Conservation (phyloP, 2,888 invertebrate species). For the Drosophila acutilabella region DNA sequence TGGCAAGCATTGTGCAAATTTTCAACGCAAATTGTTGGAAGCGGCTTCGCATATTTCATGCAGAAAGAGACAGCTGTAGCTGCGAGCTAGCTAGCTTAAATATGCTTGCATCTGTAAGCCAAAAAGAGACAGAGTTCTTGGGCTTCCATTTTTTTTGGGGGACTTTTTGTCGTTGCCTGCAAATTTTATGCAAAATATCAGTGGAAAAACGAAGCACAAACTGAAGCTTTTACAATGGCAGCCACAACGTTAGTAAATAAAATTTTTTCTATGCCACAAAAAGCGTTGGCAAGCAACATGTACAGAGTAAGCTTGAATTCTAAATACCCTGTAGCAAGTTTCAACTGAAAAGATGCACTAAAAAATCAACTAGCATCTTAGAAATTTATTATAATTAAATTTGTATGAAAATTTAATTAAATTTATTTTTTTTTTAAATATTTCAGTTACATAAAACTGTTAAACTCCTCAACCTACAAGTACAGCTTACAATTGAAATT, state of each 20-base stretch:
- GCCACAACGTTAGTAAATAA: conserved; percentile 65
- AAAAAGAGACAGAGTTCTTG: conserved; percentile 8
- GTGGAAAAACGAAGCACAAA: conserved; percentile 22
- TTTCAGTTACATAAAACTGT: too few relatives aligned
- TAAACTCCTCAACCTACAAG: too few relatives aligned
- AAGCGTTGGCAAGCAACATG: conserved; percentile 9
- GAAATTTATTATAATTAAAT: too few relatives aligned
- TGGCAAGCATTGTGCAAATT: conserved; percentile 73
- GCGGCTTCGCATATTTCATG: conserved; percentile 61
- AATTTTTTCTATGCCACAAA: conserved; percentile 46
- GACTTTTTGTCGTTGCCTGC: conserved; percentile 31
- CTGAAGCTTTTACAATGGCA: conserved; percentile 25
- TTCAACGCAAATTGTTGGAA: conserved; percentile 73
- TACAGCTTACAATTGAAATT: conserved; percentile 44
- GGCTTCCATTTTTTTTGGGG: conserved; percentile 9
- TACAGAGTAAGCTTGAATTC: neutral
- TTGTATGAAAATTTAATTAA: neutral
- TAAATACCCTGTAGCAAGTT: conserved; percentile 3
- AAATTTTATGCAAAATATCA: conserved; percentile 65
- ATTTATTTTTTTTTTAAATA: neutral
- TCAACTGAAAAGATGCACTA: neutral
- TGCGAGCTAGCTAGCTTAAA: conserved; percentile 10
- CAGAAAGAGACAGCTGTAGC: conserved; percentile 28
- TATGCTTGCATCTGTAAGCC: neutral
- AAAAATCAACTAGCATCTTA: too few relatives aligned